Percentiles rank a stretch among this genome's conserved stretches.
Evolutionary conservation across 2,888 invertebrate species (phyloP).

Genomic region (Nomada flava): DNA sequence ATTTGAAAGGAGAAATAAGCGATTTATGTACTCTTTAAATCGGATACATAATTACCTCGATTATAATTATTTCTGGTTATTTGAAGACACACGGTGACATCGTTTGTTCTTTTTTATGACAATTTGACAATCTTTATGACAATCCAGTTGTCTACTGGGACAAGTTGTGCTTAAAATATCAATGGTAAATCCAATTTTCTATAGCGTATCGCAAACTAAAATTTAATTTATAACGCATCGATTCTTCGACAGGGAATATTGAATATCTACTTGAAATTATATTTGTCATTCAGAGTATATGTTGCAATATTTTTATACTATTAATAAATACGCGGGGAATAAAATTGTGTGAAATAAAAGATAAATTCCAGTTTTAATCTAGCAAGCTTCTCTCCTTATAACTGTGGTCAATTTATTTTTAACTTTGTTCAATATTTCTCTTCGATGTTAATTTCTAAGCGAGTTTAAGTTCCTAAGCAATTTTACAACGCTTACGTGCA

Average conservation of each 20-base stretch:
- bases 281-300: too few species aligned
- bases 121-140: too few species aligned
- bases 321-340: not conserved
- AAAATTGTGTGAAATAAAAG: not conserved
- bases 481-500: not conserved
- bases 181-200: too few species aligned
- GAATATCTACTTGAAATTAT: too few species aligned
- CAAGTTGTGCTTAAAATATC: too few species aligned
- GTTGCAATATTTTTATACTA: too few species aligned
- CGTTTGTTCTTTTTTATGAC: not conserved
- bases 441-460: not conserved
- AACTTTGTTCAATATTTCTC: not conserved
- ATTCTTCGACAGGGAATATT: too few species aligned
- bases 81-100: conserved; percentile 33
- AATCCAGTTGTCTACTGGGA: not conserved
- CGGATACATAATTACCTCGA: not conserved
- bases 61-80: not conserved
- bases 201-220: too few species aligned
- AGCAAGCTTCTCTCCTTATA: too few species aligned
- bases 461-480: not conserved
- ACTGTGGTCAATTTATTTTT: not conserved
- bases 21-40: not conserved
- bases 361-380: too few species aligned
- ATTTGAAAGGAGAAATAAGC: not conserved
- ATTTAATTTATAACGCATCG: too few species aligned